These are phyloP conservation scores for Ceratosolen solmsi DNA, from an alignment of 1,140 invertebrate species.

Conservation along the genomic window DNA sequence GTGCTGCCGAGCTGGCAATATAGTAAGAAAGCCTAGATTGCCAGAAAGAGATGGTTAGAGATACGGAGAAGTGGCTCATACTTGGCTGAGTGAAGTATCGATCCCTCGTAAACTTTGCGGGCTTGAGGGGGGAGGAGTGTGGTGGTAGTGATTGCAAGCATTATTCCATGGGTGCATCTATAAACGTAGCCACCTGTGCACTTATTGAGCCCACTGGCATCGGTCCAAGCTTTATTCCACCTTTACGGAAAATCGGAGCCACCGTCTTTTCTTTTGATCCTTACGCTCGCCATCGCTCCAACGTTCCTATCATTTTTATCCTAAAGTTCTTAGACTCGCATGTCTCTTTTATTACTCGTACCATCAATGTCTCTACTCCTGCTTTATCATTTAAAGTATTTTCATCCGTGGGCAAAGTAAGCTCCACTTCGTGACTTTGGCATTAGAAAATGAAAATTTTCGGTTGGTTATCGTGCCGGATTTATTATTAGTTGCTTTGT, in stretches of 20 bases:
- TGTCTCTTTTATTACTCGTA: neutral
- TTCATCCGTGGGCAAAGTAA: too few species aligned
- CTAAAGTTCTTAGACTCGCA: neutral
- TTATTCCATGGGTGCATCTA: slow-evolving; percentile 41
- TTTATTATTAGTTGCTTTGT: too few species aligned
- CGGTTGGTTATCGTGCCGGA: too few species aligned
- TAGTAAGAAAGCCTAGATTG: neutral
- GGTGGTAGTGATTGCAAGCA: neutral
- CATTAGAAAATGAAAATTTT: too few species aligned
- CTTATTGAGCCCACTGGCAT: slow-evolving; percentile 40
- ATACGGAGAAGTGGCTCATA: neutral
- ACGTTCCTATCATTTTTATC: neutral
- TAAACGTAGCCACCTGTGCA: slow-evolving; percentile 48
- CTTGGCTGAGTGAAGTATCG: slow-evolving; percentile 33
- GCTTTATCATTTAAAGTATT: neutral
- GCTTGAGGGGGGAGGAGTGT: neutral
- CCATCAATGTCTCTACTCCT: neutral
- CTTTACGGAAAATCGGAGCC: slow-evolving; percentile 11
- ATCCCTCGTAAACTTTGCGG: slow-evolving; percentile 45
- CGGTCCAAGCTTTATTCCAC: slow-evolving; percentile 7
- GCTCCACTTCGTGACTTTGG: too few species aligned
- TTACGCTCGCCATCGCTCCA: neutral
- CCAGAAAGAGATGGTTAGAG: neutral
- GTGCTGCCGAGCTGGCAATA: neutral
- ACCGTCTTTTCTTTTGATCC: neutral